Evolutionary conservation across 1,140 invertebrate genomes (phyloP).

Genomic region (Zaprionus ornatus): DNA sequence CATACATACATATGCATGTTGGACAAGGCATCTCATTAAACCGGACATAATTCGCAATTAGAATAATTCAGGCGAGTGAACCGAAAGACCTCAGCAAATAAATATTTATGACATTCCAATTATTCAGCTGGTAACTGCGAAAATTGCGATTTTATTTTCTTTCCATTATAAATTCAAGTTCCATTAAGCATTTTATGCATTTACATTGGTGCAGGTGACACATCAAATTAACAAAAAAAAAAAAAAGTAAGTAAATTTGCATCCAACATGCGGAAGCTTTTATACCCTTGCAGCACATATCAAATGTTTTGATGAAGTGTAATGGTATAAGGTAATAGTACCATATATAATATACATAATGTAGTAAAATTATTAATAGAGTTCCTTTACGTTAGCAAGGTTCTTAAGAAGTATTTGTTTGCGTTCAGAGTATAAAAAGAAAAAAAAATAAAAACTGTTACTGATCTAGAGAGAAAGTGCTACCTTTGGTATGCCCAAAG

Average conservation of each 20-base stretch:
- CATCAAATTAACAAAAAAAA: background rate
- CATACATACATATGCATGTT: background rate
- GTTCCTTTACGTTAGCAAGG: too few relatives aligned
- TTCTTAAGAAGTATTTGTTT: too few relatives aligned
- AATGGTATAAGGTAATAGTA: too few relatives aligned
- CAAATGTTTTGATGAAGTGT: too few relatives aligned
- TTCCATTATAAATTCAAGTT: conserved; percentile 9
- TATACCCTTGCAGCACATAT: too few relatives aligned
- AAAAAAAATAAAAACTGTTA: too few relatives aligned
- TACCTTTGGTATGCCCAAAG: too few relatives aligned
- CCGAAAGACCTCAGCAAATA: background rate
- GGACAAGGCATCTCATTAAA: conserved; percentile 2
- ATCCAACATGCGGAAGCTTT: too few relatives aligned
- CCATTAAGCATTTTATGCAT: background rate
- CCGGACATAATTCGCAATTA: conserved; percentile 4
- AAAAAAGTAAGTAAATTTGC: background rate
- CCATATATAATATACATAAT: too few relatives aligned
- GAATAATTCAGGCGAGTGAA: conserved; percentile 1
- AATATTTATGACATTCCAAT: conserved; percentile 9
- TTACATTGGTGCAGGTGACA: background rate
- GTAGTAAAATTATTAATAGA: too few relatives aligned
- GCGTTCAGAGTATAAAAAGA: too few relatives aligned
- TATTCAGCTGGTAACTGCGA: background rate
- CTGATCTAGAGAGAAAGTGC: too few relatives aligned
- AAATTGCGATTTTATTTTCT: conserved; percentile 4